Conservation (phyloP, 1,140 invertebrate genomes). For the Oscheius sp. region DNA sequence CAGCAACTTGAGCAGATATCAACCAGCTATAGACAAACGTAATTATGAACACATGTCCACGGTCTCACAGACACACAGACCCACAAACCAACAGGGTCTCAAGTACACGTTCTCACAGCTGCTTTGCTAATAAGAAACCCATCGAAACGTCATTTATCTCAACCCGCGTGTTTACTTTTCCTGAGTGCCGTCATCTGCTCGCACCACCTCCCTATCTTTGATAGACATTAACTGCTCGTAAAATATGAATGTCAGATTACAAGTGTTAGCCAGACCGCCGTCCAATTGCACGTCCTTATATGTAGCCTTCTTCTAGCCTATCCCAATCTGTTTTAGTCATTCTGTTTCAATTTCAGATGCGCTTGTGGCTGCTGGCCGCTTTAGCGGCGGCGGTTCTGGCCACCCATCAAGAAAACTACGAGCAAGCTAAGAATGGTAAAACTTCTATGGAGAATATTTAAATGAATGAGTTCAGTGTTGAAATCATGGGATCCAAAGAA, state of each 20-base stretch:
- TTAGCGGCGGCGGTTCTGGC: not conserved
- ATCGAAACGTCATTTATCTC: no score
- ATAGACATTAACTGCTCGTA: not conserved
- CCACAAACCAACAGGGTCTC: no score
- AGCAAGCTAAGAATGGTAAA: not conserved
- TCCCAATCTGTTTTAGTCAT: not conserved
- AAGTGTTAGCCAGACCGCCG: not conserved
- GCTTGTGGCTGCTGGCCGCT: not conserved
- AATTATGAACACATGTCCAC: no score
- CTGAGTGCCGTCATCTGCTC: not conserved
- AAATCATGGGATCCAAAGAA: not conserved
- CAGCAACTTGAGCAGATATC: no score
- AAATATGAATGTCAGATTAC: not conserved
- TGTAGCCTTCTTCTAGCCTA: no score
- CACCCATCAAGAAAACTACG: no score
- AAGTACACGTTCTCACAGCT: no score
- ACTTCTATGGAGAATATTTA: not conserved
- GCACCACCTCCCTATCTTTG: not conserved
- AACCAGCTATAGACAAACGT: no score
- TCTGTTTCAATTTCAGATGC: not conserved
- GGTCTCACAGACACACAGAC: no score
- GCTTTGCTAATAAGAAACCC: no score
- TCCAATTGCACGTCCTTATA: no score
- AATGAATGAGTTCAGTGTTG: not conserved
- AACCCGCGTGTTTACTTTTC: no score